These are phyloP conservation scores for Sardinella longiceps DNA, from an alignment of 2,797 vertebrate genomes.

Conservation along the genomic window DNA sequence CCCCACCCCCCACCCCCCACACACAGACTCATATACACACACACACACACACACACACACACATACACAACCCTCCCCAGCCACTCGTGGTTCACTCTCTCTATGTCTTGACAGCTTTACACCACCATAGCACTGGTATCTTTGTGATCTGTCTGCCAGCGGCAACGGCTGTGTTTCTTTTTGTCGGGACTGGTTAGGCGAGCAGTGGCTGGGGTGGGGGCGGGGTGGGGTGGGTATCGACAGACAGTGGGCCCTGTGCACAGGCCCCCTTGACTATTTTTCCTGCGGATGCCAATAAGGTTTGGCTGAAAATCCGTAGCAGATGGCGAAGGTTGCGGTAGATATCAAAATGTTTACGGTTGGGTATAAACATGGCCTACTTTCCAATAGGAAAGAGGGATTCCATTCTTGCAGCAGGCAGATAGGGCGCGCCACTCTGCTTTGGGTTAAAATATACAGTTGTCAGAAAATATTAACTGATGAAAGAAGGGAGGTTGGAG, in stretches of 20 bases:
- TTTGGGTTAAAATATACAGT: constrained; percentile 82
- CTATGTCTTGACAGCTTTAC: constrained; percentile 63
- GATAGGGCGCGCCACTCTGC: constrained; percentile 75
- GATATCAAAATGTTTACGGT: constrained; percentile 84
- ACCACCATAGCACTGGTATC: constrained; percentile 56
- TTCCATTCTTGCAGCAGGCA: constrained; percentile 71
- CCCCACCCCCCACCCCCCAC: not conserved
- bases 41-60: too few species aligned
- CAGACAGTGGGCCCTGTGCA: constrained; percentile 62
- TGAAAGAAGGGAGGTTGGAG: constrained; percentile 62
- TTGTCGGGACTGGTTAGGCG: too few species aligned
- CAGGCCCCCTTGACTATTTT: constrained; percentile 62
- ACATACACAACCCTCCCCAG: too few species aligned
- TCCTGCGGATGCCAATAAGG: constrained; percentile 64
- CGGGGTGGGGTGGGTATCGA: constrained; percentile 59
- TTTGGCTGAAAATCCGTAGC: constrained; percentile 76
- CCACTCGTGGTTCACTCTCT: constrained; percentile 56
- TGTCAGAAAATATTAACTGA: constrained; percentile 83
- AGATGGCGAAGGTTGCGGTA: constrained; percentile 79
- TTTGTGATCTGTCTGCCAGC: constrained; percentile 54
- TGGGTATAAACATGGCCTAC: constrained; percentile 80
- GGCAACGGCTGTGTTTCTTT: constrained; percentile 49
- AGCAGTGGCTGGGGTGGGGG: not conserved
- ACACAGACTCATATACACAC: too few species aligned
- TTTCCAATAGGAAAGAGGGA: constrained; percentile 72